These are phyloP conservation scores for Cranoglanis bouderius DNA, from an alignment of 2,113 vertebrate species.

Conservation along the genomic window DNA sequence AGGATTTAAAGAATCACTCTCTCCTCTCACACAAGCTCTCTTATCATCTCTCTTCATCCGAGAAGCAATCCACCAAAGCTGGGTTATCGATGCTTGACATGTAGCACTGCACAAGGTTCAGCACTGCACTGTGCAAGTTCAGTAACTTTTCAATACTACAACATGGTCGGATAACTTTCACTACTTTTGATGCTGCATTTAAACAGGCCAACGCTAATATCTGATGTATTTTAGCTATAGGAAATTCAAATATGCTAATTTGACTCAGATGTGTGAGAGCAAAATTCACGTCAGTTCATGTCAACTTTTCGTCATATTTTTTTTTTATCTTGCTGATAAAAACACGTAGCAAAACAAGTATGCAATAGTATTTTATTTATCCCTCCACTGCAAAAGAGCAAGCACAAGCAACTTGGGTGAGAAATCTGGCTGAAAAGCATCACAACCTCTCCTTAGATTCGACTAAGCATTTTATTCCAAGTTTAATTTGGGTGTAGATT, in stretches of 20 bases:
- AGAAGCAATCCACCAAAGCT: not conserved
- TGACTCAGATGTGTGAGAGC: not conserved
- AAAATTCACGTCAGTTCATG: not conserved
- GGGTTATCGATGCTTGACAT: not conserved
- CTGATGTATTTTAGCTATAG: not conserved
- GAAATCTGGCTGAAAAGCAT: not conserved
- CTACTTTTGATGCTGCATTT: not conserved
- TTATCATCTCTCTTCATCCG: not conserved
- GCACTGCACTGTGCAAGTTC: too few relatives aligned
- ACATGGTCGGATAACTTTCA: not conserved
- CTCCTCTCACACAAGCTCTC: not conserved
- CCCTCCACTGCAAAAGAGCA: not conserved
- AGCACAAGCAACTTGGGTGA: not conserved
- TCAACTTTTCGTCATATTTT: too few relatives aligned
- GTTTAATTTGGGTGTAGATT: not conserved
- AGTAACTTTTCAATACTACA: not conserved
- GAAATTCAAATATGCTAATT: not conserved
- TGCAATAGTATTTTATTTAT: not conserved
- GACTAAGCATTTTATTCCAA: not conserved
- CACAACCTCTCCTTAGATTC: not conserved
- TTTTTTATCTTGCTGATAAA: not conserved
- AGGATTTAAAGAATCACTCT: not conserved
- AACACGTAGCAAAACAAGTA: not conserved
- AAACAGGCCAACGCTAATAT: not conserved
- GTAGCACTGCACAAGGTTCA: not conserved